A percentile compares a stretch with the other conserved stretches of the same genome.
phyloP scores from a whole-genome alignment of 2,113 vertebrate species.

The Synchiropus splendidus region DNA sequence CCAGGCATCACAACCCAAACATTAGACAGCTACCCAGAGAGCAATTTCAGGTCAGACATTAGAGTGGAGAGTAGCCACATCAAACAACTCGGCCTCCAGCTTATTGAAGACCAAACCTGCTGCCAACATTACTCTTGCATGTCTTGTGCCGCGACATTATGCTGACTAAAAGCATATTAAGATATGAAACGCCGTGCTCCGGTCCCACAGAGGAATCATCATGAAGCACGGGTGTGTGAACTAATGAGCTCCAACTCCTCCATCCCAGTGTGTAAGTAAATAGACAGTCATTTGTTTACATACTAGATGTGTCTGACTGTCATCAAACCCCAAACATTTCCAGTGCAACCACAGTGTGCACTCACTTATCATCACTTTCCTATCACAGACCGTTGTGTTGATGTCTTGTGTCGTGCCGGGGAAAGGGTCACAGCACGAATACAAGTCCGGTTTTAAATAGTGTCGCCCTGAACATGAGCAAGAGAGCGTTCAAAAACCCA shows the following conservation, averaged over 20 bases:
- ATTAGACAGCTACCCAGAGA: constrained; percentile 33
- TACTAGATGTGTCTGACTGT: no score
- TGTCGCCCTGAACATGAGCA: no score
- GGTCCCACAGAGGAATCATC: constrained; percentile 4
- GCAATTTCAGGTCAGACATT: constrained; percentile 43
- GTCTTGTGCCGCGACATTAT: not conserved
- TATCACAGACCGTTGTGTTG: no score
- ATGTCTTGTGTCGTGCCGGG: no score
- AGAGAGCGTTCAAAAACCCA: no score
- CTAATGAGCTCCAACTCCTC: constrained; percentile 8
- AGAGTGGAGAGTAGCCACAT: constrained; percentile 33
- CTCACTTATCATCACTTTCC: no score
- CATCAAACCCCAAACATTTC: no score
- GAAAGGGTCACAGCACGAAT: no score
- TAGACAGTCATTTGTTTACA: no score
- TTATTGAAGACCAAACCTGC: constrained; percentile 21
- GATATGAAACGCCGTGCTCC: constrained; percentile 3
- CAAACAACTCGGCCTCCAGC: constrained; percentile 36
- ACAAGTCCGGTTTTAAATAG: no score
- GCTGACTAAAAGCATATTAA: constrained; percentile 9
- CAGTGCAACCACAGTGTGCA: no score
- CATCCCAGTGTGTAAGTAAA: not conserved
- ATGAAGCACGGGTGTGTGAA: not conserved
- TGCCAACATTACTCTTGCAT: constrained; percentile 14
- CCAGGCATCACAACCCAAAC: constrained; percentile 30